Conservation (phyloP, 2,797 vertebrate species). For the Phaenicophaeus curvirostris region DNA sequence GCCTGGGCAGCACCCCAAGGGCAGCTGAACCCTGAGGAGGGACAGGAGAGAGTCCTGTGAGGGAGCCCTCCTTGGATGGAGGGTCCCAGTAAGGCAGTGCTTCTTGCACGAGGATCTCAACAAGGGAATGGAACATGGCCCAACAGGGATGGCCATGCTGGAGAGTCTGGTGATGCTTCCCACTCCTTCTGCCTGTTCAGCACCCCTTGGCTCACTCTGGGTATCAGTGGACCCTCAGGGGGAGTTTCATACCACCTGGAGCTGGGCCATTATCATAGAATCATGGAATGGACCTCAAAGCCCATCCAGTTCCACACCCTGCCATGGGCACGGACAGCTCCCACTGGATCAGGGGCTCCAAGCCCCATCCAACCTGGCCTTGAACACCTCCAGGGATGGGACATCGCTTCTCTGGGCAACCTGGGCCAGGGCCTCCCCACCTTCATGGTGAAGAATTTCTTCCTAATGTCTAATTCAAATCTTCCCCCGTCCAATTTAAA, state of each 20-base stretch:
- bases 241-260: background rate
- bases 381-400: no score
- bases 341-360: no score
- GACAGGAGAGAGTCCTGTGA: background rate
- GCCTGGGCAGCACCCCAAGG: background rate
- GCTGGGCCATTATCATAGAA: background rate
- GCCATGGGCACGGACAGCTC: no score
- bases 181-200: background rate
- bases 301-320: no score
- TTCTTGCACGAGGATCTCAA: background rate
- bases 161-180: background rate
- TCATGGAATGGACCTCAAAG: no score
- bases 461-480: no score
- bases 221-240: background rate
- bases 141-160: fast-evolving
- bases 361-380: no score
- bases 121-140: background rate
- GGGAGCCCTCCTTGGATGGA: background rate
- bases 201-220: background rate
- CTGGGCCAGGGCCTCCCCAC: no score
- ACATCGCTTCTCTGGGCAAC: no score
- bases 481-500: no score
- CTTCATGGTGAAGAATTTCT: no score
- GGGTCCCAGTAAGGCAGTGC: background rate
- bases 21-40: background rate